phyloP scores from a whole-genome alignment of 92 coral and sea anemone genomes.

The Actinostola sp. region DNA sequence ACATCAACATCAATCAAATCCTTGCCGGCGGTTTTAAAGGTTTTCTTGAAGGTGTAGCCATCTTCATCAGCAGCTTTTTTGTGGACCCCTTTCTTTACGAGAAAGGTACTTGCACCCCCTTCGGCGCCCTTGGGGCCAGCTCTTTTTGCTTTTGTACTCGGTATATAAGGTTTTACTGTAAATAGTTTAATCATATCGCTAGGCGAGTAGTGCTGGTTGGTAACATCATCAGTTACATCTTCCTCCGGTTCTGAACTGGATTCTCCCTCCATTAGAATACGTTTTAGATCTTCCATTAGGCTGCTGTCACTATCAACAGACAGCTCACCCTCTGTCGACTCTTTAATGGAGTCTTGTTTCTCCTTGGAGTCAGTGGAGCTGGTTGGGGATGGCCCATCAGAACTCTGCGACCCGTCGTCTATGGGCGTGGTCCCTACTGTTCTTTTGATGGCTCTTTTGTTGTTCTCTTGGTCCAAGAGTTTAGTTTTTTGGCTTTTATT shows the following conservation, averaged over 20 bases:
- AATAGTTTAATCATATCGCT: constrained; percentile 25
- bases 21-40: background rate
- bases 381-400: background rate
- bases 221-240: background rate
- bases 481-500: background rate
- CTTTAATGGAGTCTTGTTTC: constrained; percentile 37
- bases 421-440: background rate
- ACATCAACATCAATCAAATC: background rate
- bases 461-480: background rate
- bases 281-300: background rate
- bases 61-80: too few species aligned
- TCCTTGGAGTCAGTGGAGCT: constrained; percentile 31
- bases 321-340: constrained; percentile 3
- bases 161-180: constrained; percentile 20
- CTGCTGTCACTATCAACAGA: background rate
- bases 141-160: background rate
- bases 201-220: constrained; percentile 10
- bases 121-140: background rate
- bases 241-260: constrained; percentile 8
- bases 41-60: background rate
- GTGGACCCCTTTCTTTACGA: background rate
- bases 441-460: background rate
- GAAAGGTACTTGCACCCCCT: background rate
- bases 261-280: constrained; percentile 2
- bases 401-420: background rate